Percentiles rank a stretch among this genome's conserved stretches.
phyloP scores from a whole-genome alignment of 1,140 invertebrate genomes.

The Heliconius congener region DNA sequence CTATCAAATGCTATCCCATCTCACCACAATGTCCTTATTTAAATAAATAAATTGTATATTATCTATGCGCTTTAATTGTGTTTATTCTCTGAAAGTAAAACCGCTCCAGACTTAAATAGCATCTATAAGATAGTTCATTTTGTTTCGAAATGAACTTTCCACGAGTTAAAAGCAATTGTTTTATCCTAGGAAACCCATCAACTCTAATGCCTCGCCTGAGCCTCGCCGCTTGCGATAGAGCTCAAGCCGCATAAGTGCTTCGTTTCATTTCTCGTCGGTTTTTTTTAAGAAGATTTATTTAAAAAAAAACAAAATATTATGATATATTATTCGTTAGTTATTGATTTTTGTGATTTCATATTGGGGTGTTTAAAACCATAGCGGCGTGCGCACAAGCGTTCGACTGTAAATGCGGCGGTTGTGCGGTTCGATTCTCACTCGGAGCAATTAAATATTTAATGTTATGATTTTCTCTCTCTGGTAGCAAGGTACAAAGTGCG shows the following conservation, averaged over 20 bases:
- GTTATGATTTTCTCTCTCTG: neutral
- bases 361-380: too few species aligned
- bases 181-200: conserved; percentile 5
- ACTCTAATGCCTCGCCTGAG: conserved; percentile 8
- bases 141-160: conserved; percentile 2
- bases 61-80: neutral
- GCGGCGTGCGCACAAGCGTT: neutral
- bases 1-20: too few species aligned
- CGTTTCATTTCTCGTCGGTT: neutral
- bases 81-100: neutral
- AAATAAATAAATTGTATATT: neutral
- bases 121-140: conserved; percentile 12
- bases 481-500: neutral
- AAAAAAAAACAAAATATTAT: neutral
- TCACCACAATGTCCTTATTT: too few species aligned
- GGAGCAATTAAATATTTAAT: neutral
- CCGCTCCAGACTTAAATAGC: neutral
- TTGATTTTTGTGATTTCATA: too few species aligned
- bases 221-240: conserved; percentile 4
- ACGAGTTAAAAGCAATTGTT: conserved; percentile 10
- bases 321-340: neutral
- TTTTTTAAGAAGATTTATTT: neutral
- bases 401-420: neutral
- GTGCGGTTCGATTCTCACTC: neutral
- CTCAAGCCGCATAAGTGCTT: conserved; percentile 16